Evolutionary conservation across 2,888 invertebrate genomes (phyloP), one percentile per base, ranked within the genome.

Genomic region (Alsophila aescularia): DNA sequence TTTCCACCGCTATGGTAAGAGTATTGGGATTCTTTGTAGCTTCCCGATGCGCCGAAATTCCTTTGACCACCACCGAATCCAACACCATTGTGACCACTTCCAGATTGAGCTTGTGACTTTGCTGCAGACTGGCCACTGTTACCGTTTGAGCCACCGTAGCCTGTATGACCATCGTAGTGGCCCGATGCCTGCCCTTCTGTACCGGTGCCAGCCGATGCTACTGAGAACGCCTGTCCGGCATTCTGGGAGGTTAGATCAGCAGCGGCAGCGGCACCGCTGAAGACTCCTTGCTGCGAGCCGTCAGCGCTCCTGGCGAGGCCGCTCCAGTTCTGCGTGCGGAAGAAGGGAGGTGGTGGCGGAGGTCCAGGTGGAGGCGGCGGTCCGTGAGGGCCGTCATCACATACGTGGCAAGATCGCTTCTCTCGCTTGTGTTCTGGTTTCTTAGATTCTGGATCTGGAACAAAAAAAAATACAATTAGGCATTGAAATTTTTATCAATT

Each of bases 251-350:
- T 64, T 6, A 53, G 27, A 14, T 64, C 58, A 10, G 70, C 66
- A 2, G 68, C 52, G 0, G 73, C 73, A 0, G 72, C 68, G 6
- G 75, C 72, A 0, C 75, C 73, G 45, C 72, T 73, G 43, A 69
- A 75, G 5, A 72, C 61, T 13, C 69, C 72, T 29, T 67, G 69
- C 6, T 54, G 58, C 5, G 44, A 48, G 12, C 71, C 70, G 13
- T 70, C 61, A 29, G 62, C 18, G 37, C 58, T 53, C 12, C 69
- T 62, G 2, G 66, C 50, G n/a, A 64, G 45, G 0, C 73, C 73
- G 10, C 65, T 68, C 69, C 72, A 75, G 41, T 75, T 70, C 4
- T 66, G 65, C 0, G 69, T 57, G 12, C 58, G 66, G 70, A 70
- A 75, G 44, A 63, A 55, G 0, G 68, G 70, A 7, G 68, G 67